Evolutionary conservation across 2,113 vertebrate genomes (phyloP).

Genomic region (Callithrix jacchus): DNA sequence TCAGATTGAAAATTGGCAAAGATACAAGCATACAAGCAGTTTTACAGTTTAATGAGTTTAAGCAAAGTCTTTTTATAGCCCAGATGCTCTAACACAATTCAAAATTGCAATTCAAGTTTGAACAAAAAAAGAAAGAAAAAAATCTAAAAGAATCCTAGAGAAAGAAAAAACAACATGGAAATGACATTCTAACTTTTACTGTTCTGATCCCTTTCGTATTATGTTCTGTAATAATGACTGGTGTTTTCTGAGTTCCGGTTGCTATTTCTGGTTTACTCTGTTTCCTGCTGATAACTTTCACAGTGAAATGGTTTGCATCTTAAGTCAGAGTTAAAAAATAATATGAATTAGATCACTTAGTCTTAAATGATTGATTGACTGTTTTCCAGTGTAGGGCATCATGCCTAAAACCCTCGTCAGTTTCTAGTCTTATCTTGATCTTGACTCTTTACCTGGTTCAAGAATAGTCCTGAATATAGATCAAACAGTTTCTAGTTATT

Average conservation of each 20-base stretch:
- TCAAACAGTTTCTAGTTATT: background rate
- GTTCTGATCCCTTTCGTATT: background rate
- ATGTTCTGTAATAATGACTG: constrained; percentile 22
- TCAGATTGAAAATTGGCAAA: background rate
- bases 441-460: background rate
- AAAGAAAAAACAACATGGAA: background rate
- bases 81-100: constrained; percentile 37
- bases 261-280: background rate
- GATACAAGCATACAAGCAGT: background rate
- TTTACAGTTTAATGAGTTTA: constrained; percentile 53
- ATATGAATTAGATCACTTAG: background rate
- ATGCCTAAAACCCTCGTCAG: background rate
- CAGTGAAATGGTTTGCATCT: background rate
- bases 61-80: constrained; percentile 43
- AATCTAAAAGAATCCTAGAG: background rate
- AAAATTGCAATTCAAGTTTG: constrained; percentile 11
- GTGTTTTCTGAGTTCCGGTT: background rate
- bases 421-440: background rate
- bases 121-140: background rate
- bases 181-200: background rate
- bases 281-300: background rate
- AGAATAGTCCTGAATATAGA: background rate
- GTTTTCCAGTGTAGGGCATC: background rate
- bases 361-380: background rate
- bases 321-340: background rate